Evolutionary conservation across 2,113 vertebrate genomes (phyloP), one percentile per base, ranked within the genome.

Genomic region (Pheucticus melanocephalus): DNA sequence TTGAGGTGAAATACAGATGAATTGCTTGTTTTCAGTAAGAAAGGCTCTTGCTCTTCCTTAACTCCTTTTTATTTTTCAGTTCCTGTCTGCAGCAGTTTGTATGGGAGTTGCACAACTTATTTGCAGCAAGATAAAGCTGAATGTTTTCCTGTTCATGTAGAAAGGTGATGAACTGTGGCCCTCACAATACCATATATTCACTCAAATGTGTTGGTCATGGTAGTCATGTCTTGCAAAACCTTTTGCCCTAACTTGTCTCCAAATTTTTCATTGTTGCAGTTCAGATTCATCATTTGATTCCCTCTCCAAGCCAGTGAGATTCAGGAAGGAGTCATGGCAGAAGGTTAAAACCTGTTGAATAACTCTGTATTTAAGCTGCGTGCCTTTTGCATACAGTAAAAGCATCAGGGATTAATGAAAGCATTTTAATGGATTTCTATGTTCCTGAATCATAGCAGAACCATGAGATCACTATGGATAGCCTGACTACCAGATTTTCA

Each of bases 321-420:
- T 95, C 91, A 88, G 84, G 85, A 87, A 92, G 81, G 83, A 97
- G 94, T 86, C 88, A 89, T 3, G 28, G 72, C 57, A 94, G 77
- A 94, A 90, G 45, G 40, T 78, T 96, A 94, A 94, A 31, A 18
- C 65, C 94, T 88, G 61, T 61, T 80, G 69, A 79, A 51, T 40
- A 78, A 78, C 70, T 91, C 2, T 1, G 68, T 90, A 78, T 91
- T 94, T 95, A 90, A 83, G 70, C 90, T 87, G 84, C 35, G 5
- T 95, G 84, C 51, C 64, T 96, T 92, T 90, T 94, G 88, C 56
- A 75, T 82, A 91, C 78, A 91, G 25, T 75, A 88, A 86, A 95
- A 97, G 85, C 88, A 86, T 90, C 51, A 33, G 91, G 91, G 86
- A 96, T 92, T 94, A 94, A 78, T 76, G 80, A 95, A 81, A 95